Conservation (phyloP, 2,888 invertebrate genomes). For the Drosophila lutescens region DNA sequence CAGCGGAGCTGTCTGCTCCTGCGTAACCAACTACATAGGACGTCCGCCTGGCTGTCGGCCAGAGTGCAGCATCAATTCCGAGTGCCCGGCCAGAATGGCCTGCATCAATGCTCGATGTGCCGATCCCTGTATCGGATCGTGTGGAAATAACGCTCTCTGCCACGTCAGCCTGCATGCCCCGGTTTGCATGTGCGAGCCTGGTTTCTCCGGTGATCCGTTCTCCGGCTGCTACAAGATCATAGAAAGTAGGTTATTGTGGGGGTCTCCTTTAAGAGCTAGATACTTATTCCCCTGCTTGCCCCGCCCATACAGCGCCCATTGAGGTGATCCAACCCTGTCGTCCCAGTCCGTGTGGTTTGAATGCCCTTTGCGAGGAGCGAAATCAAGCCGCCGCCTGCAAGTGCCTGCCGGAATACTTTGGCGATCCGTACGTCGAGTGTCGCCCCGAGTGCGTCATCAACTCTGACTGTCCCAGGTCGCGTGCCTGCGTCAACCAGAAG, state of each 20-base stretch:
- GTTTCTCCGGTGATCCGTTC: slow-evolving; percentile 88
- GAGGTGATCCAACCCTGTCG: slow-evolving; percentile 86
- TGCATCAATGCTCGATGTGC: slow-evolving; percentile 86
- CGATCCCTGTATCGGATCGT: slow-evolving; percentile 88
- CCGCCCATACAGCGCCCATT: slow-evolving; percentile 82
- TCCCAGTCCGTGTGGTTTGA: slow-evolving; percentile 89
- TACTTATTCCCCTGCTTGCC: slow-evolving; percentile 18
- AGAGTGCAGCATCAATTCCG: slow-evolving; percentile 87
- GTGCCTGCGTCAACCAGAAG: slow-evolving; percentile 90
- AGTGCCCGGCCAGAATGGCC: slow-evolving; percentile 85
- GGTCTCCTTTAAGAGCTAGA: not conserved
- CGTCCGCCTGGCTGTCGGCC: slow-evolving; percentile 88
- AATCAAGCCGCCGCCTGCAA: slow-evolving; percentile 88
- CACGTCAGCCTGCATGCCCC: slow-evolving; percentile 86
- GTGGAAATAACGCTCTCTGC: slow-evolving; percentile 88
- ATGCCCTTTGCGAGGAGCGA: slow-evolving; percentile 88
- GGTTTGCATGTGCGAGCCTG: slow-evolving; percentile 85
- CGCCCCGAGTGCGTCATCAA: slow-evolving; percentile 89
- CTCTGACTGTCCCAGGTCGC: slow-evolving; percentile 87
- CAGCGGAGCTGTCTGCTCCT: slow-evolving; percentile 87
- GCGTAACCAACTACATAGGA: slow-evolving; percentile 87
- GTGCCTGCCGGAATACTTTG: slow-evolving; percentile 87
- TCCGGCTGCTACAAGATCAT: slow-evolving; percentile 85
- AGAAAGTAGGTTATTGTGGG: slow-evolving; percentile 84
- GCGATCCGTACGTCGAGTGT: slow-evolving; percentile 88